Percentiles rank a stretch among this genome's conserved stretches.
phyloP scores from a whole-genome alignment of 2,888 invertebrate genomes.

The Stratiomys singularior region DNA sequence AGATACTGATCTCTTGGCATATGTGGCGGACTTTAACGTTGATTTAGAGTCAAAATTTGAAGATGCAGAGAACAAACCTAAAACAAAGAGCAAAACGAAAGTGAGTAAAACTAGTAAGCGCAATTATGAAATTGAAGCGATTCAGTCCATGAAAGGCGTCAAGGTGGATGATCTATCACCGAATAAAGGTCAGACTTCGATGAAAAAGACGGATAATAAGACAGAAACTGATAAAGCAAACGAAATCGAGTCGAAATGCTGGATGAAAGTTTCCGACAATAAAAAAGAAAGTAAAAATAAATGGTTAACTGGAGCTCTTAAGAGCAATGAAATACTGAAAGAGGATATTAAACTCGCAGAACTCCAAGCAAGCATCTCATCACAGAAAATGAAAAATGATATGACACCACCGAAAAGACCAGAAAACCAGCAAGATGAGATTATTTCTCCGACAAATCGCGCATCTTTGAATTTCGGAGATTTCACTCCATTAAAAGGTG shows the following conservation, averaged over 20 bases:
- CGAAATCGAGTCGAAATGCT: constrained; percentile 58
- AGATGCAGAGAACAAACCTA: constrained; percentile 57
- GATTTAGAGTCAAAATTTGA: constrained; percentile 68
- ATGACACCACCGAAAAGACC: neutral
- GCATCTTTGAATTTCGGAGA: constrained; percentile 60
- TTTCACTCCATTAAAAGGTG: constrained; percentile 57
- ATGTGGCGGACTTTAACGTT: constrained; percentile 66
- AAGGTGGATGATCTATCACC: constrained; percentile 54
- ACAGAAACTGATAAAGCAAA: constrained; percentile 53
- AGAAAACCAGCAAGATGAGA: neutral
- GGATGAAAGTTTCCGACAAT: constrained; percentile 61
- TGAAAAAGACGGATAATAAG: constrained; percentile 48
- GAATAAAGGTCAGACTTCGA: too few relatives aligned
- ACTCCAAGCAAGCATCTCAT: constrained; percentile 63
- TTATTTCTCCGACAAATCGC: neutral
- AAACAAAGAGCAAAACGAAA: constrained; percentile 47
- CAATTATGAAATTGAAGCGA: constrained; percentile 63
- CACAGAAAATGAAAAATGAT: constrained; percentile 43
- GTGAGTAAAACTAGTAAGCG: constrained; percentile 57
- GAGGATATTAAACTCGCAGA: constrained; percentile 66
- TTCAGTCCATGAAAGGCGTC: constrained; percentile 59
- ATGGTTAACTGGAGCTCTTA: constrained; percentile 51
- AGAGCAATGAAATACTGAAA: constrained; percentile 65
- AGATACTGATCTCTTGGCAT: constrained; percentile 68
- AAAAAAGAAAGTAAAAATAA: constrained; percentile 66